Evolutionary conservation across 2,888 invertebrate species (phyloP).

Genomic region (Conistra vaccinii): DNA sequence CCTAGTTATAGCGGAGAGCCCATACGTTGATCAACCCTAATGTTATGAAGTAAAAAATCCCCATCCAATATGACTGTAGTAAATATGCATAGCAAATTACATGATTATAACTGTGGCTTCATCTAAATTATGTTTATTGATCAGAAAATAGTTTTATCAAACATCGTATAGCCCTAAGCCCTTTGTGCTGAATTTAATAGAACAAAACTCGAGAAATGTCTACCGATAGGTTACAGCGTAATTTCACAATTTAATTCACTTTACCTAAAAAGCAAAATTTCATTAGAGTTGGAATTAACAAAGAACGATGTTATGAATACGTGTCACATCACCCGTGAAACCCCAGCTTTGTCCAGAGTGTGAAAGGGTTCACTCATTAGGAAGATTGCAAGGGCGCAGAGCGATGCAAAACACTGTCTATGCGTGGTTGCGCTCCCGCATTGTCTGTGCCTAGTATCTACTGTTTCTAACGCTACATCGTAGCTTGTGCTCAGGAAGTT

Average conservation of each 20-base stretch:
- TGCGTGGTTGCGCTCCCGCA: conserved; percentile 77
- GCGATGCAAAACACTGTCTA: conserved; percentile 84
- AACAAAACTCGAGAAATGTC: neutral
- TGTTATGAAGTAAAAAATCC: conserved; percentile 5
- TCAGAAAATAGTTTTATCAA: conserved; percentile 11
- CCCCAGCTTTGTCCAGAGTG: conserved; percentile 88
- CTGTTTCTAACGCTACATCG: conserved; percentile 78
- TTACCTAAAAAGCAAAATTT: conserved; percentile 70
- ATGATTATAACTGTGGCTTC: conserved; percentile 1
- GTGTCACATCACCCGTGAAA: conserved; percentile 88
- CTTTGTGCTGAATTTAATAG: conserved; percentile 1
- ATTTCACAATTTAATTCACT: conserved; percentile 57
- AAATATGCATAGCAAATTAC: conserved; percentile 19
- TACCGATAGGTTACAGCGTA: neutral
- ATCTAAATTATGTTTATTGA: neutral
- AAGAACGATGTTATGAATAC: conserved; percentile 84
- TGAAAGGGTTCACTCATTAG: conserved; percentile 91
- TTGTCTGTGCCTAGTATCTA: conserved; percentile 81
- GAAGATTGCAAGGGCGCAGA: conserved; percentile 89
- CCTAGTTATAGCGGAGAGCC: neutral
- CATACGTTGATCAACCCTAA: conserved; percentile 31
- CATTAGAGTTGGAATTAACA: conserved; percentile 81
- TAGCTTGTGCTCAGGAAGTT: conserved; percentile 83
- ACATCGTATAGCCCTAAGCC: neutral
- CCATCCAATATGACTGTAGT: neutral